Evolutionary conservation across 2,797 vertebrate species (phyloP).

Genomic region (Erpetoichthys calabaricus): DNA sequence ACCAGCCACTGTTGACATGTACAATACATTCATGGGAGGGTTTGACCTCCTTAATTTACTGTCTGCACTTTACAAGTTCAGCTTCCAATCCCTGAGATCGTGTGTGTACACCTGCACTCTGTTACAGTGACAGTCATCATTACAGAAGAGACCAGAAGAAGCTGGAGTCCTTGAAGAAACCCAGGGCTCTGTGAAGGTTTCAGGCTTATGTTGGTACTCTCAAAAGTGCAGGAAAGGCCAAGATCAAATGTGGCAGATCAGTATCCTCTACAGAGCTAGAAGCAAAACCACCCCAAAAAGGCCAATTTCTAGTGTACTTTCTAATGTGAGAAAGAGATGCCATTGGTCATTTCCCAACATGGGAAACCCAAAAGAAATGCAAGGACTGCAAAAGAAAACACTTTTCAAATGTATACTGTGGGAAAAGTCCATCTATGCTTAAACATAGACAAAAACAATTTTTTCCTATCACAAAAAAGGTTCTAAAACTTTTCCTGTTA

Average conservation of each 20-base stretch:
- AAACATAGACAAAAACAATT: neutral
- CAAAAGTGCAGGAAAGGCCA: neutral
- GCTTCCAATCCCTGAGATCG: constrained; percentile 1
- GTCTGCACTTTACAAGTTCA: neutral
- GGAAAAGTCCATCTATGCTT: neutral
- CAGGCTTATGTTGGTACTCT: no score
- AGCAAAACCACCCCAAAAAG: neutral
- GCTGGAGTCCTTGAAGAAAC: neutral
- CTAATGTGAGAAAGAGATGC: neutral
- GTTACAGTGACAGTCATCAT: neutral
- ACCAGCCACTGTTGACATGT: neutral
- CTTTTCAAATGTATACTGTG: neutral
- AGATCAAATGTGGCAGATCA: neutral
- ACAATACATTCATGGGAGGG: neutral
- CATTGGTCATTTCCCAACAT: neutral
- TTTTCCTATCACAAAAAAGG: neutral
- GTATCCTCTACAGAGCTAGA: neutral
- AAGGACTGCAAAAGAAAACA: neutral
- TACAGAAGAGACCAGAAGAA: neutral
- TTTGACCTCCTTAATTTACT: neutral
- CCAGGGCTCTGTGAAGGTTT: neutral
- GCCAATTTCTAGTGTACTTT: neutral
- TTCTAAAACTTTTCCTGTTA: no score
- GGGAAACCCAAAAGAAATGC: neutral
- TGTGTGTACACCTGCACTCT: neutral